Percentiles rank a stretch among this genome's conserved stretches.
Evolutionary conservation across 2,113 vertebrate species (phyloP).

Genomic region (Variabilichromis moorii): DNA sequence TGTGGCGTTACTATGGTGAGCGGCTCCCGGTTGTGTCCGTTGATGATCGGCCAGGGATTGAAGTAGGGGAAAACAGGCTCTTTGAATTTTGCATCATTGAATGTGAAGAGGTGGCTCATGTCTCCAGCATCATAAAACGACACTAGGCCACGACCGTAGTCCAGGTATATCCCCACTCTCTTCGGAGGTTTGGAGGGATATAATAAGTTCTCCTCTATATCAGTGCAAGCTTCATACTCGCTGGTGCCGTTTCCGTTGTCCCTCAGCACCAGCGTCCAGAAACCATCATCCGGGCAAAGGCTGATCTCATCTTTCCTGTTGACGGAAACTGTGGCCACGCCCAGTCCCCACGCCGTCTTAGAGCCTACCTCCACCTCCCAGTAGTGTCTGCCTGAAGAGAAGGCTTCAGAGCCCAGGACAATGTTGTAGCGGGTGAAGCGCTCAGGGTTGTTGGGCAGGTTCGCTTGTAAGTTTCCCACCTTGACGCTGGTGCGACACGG

Average conservation of each 20-base stretch:
- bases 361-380: constrained; percentile 82
- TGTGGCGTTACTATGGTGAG: constrained; percentile 54
- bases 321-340: constrained; percentile 70
- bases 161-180: constrained; percentile 76
- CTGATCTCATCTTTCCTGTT: constrained; percentile 76
- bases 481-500: constrained; percentile 69
- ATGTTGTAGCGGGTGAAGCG: constrained; percentile 82
- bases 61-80: constrained; percentile 78
- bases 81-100: constrained; percentile 59
- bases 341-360: constrained; percentile 83
- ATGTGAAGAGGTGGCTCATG: constrained; percentile 81
- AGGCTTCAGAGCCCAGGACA: constrained; percentile 65
- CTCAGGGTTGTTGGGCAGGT: constrained; percentile 64
- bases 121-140: constrained; percentile 76
- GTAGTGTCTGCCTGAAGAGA: constrained; percentile 72
- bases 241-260: constrained; percentile 38
- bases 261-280: constrained; percentile 77
- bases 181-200: constrained; percentile 32
- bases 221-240: constrained; percentile 74
- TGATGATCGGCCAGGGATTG: constrained; percentile 80
- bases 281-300: constrained; percentile 78
- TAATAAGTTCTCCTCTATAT: constrained; percentile 68
- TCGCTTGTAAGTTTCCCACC: constrained; percentile 59
- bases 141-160: constrained; percentile 70
- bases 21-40: constrained; percentile 69